Base-by-base conservation (phyloP, 2,797 vertebrate species). In the Psittacula echo region DNA sequence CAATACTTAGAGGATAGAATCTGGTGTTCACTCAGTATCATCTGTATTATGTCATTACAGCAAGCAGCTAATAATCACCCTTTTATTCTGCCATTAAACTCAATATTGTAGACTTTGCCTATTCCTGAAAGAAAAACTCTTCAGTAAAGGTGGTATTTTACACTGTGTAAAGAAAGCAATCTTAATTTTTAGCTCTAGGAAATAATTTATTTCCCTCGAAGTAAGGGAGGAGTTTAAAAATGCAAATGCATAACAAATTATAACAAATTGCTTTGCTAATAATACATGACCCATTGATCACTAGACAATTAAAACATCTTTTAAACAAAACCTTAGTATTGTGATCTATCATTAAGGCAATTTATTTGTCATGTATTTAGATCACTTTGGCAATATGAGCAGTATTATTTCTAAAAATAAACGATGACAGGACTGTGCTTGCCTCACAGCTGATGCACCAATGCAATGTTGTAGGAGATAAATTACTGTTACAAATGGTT, bases 341-440 rank as follows among this genome's bases (percentile, higher is more conserved):
- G 53, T 68, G 54, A 89, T 48, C 30, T 70, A 73, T 88, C 44
- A 47, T 60, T 67, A 81, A 60, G 42, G 53, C 58, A 89, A 96
- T 64, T 72, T 56, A 51, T 62, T 26, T 80, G 32, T 75, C 51
- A 72, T 30, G 30, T 45, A 70, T 86, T 92, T 64, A 78, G 80
- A 89, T 72, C 16, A 83, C 56, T 94, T 34, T 34, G 27, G 86
- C 85, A 45, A 93, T 68, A n/a, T 48, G 29, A 92, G 47, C 77
- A 53, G 32, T 41, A 7, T 90, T 94, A 72, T 89, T 89, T 78
- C 79, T 94, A 92, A 96, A 97, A 96, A 88, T 86, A 92, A 96
- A 66, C 13, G 44, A 92, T 83, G 80, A 84, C 51, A 92, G 65
- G 65, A 92, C 83, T 37, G 22, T 74, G 23, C 53, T 54, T 87